Percentiles rank a stretch among this genome's conserved stretches.
phyloP scores from a whole-genome alignment of 2,888 invertebrate species.

The Drosophila subquinaria region DNA sequence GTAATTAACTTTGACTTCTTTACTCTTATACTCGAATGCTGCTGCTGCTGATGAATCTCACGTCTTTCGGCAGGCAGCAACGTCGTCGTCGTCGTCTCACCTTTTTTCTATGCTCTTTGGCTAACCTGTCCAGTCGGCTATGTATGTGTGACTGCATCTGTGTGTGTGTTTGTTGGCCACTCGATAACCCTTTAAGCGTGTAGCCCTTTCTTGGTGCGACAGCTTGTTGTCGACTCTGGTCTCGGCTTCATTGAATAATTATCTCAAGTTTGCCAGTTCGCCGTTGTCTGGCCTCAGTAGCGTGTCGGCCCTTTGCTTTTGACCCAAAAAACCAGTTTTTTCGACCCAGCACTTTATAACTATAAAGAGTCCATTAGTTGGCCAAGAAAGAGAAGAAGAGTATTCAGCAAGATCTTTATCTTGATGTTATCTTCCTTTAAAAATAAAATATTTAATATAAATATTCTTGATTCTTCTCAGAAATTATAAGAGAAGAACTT shows the following conservation, averaged over 20 bases:
- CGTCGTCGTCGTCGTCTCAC: slow-evolving; percentile 39
- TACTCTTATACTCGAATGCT: slow-evolving; percentile 56
- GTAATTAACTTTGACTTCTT: not conserved
- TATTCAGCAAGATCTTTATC: too few relatives aligned
- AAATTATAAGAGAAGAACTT: too few relatives aligned
- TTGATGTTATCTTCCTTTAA: too few relatives aligned
- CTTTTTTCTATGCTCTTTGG: slow-evolving; percentile 41
- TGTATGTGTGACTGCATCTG: slow-evolving; percentile 11
- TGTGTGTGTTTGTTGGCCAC: slow-evolving; percentile 38
- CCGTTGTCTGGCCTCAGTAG: slow-evolving; percentile 47
- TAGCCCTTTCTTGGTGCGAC: slow-evolving; percentile 54
- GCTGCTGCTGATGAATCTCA: slow-evolving; percentile 19
- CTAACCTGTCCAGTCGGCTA: slow-evolving; percentile 52
- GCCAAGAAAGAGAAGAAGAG: not conserved
- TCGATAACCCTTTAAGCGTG: slow-evolving; percentile 65
- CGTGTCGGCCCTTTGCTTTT: slow-evolving; percentile 54
- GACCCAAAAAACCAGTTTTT: slow-evolving; percentile 72
- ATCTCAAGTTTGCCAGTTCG: slow-evolving; percentile 74
- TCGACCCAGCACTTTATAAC: not conserved
- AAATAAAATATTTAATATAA: too few relatives aligned
- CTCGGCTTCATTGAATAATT: slow-evolving; percentile 77
- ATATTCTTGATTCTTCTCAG: too few relatives aligned
- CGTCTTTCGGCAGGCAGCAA: slow-evolving; percentile 17
- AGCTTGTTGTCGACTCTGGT: slow-evolving; percentile 41
- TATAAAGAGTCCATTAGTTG: not conserved